These are phyloP conservation scores for Sphinx pinastri DNA, from an alignment of 2,888 invertebrate species.

Conservation along the genomic window DNA sequence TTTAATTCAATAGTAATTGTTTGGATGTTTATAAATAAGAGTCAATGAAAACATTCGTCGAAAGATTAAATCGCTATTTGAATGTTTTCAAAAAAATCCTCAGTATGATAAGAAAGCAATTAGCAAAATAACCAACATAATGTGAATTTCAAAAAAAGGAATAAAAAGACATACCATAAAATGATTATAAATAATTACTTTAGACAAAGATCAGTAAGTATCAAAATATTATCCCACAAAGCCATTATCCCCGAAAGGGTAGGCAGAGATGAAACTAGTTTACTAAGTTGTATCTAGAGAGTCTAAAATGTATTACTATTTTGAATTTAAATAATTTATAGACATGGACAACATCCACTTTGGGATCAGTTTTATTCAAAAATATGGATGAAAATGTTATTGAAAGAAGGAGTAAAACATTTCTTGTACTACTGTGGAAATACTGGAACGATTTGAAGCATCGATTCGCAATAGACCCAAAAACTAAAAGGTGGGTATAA, in stretches of 20 bases:
- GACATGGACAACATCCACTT: slow-evolving; percentile 8
- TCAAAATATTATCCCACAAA: neutral
- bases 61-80: neutral
- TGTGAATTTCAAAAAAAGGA: neutral
- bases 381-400: neutral
- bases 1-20: neutral
- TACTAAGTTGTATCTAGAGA: neutral
- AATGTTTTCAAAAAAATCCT: neutral
- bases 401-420: neutral
- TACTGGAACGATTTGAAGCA: slow-evolving; percentile 1
- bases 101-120: too few species aligned
- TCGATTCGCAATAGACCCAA: neutral
- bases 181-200: neutral
- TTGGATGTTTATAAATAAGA: neutral
- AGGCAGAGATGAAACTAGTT: neutral
- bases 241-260: neutral
- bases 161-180: neutral
- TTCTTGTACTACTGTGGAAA: neutral
- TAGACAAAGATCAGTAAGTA: neutral
- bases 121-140: too few species aligned
- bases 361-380: slow-evolving; percentile 7
- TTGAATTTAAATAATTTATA: too few species aligned
- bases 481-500: neutral
- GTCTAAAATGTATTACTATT: neutral
- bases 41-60: neutral